Conservation (phyloP, 2,888 invertebrate genomes). For the Pristionchus arcanus region DNA sequence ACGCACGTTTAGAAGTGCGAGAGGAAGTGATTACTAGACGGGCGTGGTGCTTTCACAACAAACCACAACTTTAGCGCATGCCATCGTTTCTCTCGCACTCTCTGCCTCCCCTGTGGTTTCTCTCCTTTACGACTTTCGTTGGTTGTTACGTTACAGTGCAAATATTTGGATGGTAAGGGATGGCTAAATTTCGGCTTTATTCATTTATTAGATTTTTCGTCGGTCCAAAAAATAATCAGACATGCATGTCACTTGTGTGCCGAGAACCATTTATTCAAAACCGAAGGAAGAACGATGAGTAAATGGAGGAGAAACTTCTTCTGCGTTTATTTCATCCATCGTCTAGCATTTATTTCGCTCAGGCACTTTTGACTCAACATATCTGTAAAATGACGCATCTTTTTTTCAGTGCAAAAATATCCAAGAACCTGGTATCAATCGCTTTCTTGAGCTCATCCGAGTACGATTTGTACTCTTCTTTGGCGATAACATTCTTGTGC, state of each 20-base stretch:
- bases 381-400: neutral
- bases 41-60: neutral
- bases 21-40: neutral
- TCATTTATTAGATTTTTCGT: no score
- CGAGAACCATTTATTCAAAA: no score
- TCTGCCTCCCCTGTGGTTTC: neutral
- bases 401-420: neutral
- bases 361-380: constrained; percentile 5
- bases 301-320: no score
- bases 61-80: neutral
- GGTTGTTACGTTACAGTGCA: neutral
- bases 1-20: neutral
- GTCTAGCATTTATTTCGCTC: neutral
- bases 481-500: neutral
- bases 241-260: no score
- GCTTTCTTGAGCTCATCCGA: neutral
- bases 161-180: neutral
- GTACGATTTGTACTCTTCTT: neutral
- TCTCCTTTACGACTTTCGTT: neutral
- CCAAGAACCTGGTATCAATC: neutral
- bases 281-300: no score
- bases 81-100: neutral
- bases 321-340: no score
- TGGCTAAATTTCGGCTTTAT: neutral
- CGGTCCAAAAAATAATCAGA: no score